phyloP scores from a whole-genome alignment of 2,113 vertebrate species.

The Pleuronectes platessa region DNA sequence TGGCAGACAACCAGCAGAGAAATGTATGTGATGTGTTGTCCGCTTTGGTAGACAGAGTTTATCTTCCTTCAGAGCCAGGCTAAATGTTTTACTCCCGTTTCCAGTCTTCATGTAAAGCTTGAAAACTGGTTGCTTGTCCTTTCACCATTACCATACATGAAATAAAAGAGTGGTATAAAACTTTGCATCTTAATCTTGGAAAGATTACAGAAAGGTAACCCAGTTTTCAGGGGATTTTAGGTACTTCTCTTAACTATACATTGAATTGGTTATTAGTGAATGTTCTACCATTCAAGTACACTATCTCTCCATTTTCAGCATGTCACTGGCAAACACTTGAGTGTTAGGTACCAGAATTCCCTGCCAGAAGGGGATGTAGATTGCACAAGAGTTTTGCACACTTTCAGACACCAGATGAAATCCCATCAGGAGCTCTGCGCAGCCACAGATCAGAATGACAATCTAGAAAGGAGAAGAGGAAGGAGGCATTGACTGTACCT shows the following conservation, averaged over 20 bases:
- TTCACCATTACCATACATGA: background rate
- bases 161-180: background rate
- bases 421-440: constrained; percentile 69
- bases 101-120: no score
- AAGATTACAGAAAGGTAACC: no score
- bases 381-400: accelerated
- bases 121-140: no score
- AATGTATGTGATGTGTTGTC: no score
- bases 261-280: background rate
- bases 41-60: no score
- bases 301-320: background rate
- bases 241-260: background rate
- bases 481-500: background rate
- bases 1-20: no score
- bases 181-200: no score
- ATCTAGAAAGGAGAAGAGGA: constrained; percentile 43
- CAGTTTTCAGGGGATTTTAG: background rate
- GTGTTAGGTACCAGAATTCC: constrained; percentile 63
- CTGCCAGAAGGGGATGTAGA: constrained; percentile 70
- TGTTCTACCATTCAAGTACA: background rate
- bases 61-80: no score
- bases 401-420: background rate
- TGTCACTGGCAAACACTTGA: background rate
- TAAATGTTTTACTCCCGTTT: no score
- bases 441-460: constrained; percentile 67